Evolutionary conservation across 2,888 invertebrate species (phyloP).

Genomic region (Trachelus tabidus): DNA sequence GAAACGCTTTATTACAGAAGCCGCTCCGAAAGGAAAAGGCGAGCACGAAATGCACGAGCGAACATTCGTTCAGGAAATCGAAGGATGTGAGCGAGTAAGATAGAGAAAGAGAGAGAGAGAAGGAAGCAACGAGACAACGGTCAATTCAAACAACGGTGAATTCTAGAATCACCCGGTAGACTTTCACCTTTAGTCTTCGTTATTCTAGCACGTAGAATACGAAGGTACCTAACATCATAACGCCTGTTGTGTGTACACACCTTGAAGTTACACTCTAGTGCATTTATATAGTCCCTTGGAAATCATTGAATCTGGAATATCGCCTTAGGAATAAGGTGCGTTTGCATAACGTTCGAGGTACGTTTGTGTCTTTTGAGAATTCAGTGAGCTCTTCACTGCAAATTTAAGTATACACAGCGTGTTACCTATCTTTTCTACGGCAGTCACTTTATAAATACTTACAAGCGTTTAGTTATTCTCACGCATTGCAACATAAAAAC

Average conservation of each 20-base stretch:
- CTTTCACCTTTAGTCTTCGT: neutral
- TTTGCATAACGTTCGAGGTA: neutral
- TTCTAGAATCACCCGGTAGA: neutral
- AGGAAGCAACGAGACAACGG: slow-evolving; percentile 11
- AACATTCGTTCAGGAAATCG: slow-evolving; percentile 1
- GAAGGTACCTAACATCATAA: neutral
- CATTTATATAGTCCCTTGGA: neutral
- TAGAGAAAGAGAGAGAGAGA: slow-evolving; percentile 1
- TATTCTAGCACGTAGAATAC: neutral
- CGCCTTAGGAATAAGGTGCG: neutral
- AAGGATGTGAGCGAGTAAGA: neutral
- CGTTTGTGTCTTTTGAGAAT: neutral
- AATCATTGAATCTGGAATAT: neutral
- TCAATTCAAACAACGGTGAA: neutral
- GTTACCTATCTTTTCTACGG: no score
- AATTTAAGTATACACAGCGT: no score
- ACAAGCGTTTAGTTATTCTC: no score
- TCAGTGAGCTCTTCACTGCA: neutral
- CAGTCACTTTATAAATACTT: no score
- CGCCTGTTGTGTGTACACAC: neutral
- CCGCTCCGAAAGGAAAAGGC: neutral
- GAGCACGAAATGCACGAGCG: neutral
- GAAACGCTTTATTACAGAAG: slow-evolving; percentile 6
- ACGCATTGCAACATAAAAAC: no score
- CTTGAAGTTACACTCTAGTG: neutral